A percentile compares a stretch with the other conserved stretches of the same genome.
Evolutionary conservation across 2,113 vertebrate species (phyloP).

Genomic region (Chunga burmeisteri): DNA sequence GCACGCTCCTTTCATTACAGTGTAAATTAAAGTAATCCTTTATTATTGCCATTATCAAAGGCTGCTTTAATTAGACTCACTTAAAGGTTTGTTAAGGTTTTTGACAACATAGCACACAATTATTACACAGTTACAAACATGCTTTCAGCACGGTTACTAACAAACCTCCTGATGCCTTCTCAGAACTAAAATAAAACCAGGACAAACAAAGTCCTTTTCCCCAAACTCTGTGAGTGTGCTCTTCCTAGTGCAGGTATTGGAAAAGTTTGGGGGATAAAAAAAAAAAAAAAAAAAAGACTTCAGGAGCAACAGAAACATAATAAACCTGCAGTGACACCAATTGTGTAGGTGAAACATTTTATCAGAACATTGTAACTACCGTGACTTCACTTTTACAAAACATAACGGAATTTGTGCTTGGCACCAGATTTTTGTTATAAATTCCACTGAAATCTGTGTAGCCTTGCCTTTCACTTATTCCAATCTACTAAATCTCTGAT

Average conservation of each 20-base stretch:
- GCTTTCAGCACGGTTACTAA: background rate
- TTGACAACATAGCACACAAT: background rate
- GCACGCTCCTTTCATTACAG: slow-evolving; percentile 9
- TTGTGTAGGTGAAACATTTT: background rate
- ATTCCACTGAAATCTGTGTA: background rate
- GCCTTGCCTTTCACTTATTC: background rate
- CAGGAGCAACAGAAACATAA: background rate
- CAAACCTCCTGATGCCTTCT: background rate
- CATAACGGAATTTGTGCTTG: background rate
- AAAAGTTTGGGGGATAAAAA: background rate
- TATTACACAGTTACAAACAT: background rate
- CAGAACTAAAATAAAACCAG: background rate
- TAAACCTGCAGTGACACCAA: background rate
- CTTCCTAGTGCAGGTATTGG: background rate
- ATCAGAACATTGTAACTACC: background rate
- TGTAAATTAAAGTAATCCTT: slow-evolving; percentile 60
- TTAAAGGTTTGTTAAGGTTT: slow-evolving; percentile 32
- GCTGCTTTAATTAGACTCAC: slow-evolving; percentile 28
- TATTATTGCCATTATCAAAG: slow-evolving; percentile 53
- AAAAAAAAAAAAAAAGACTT: background rate
- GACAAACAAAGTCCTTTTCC: background rate
- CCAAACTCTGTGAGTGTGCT: background rate
- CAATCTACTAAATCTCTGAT: background rate
- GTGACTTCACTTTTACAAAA: background rate
- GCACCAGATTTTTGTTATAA: background rate